A percentile compares a stretch with the other conserved stretches of the same genome.
phyloP scores from a whole-genome alignment of 30 jellyfish, hydroid and myxozoan species.

The Nemopilema nomurai region DNA sequence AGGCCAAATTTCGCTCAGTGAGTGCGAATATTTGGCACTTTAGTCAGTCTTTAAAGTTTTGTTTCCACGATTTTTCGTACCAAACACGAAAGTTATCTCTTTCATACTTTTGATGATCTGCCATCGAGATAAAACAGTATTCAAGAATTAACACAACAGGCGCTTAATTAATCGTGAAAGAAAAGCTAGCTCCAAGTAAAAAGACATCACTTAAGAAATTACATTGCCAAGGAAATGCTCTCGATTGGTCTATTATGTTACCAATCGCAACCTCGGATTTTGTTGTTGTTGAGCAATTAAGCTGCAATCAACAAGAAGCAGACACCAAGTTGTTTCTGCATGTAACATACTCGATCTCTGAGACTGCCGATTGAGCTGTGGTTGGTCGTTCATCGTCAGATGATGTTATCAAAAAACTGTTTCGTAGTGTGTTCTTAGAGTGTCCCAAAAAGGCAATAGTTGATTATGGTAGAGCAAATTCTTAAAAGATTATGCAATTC shows the following conservation, averaged over 20 bases:
- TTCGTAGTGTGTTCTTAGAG: no score
- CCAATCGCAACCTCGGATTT: constrained; percentile 35
- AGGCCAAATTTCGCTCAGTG: no score
- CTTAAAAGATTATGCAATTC: no score
- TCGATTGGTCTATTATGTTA: constrained; percentile 35
- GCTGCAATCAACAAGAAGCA: constrained; percentile 55
- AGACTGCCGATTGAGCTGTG: constrained; percentile 40
- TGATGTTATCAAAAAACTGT: no score
- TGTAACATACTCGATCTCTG: constrained; percentile 23
- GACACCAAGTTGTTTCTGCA: constrained; percentile 49
- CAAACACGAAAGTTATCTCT: no score
- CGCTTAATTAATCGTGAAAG: background rate
- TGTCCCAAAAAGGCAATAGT: no score
- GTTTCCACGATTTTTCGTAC: no score
- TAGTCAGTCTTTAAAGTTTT: no score
- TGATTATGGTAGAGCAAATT: no score
- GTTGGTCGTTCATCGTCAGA: constrained; percentile 55
- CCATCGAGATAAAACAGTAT: no score
- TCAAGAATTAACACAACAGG: constrained; percentile 28
- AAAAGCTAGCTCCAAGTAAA: constrained; percentile 22
- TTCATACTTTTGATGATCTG: no score
- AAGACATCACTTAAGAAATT: constrained; percentile 13
- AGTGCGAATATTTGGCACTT: no score
- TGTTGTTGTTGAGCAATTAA: constrained; percentile 10
- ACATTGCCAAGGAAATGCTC: constrained; percentile 5